Percentiles rank a stretch among this genome's conserved stretches.
Conservation (phyloP, 2,113 vertebrate species). For the Eidolon helvum region DNA sequence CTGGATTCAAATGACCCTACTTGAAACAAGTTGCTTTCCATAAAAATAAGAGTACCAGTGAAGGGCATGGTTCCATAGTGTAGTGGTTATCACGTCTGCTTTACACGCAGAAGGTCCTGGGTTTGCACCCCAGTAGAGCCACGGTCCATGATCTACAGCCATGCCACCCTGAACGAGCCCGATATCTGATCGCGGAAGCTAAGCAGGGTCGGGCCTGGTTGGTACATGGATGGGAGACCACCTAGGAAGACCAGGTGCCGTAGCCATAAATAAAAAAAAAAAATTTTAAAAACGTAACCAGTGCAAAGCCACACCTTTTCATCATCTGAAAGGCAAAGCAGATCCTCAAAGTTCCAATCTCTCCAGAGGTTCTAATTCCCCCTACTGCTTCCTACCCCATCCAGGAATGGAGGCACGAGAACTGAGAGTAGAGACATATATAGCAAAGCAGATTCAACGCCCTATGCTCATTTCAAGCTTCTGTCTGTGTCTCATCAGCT, state of each 20-base stretch:
- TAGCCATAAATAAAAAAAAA: too few relatives aligned
- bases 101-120: too few relatives aligned
- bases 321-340: background rate
- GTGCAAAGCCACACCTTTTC: background rate
- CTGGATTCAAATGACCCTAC: background rate
- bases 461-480: background rate
- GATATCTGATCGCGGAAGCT: too few relatives aligned
- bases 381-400: rapidly evolving
- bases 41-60: background rate
- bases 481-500: rapidly evolving
- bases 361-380: background rate
- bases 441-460: background rate
- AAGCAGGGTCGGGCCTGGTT: too few relatives aligned
- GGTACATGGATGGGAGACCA: too few relatives aligned
- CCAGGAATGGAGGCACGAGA: rapidly evolving
- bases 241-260: too few relatives aligned
- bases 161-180: too few relatives aligned
- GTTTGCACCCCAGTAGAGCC: too few relatives aligned
- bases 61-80: too few relatives aligned
- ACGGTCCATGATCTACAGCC: too few relatives aligned
- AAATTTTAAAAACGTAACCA: too few relatives aligned
- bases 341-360: background rate
- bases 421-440: rapidly evolving
- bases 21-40: background rate
- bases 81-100: too few relatives aligned